A percentile compares a stretch with the other conserved stretches of the same genome.
phyloP scores from a whole-genome alignment of 2,888 invertebrate species.

The Amphipyra tragopoginis region DNA sequence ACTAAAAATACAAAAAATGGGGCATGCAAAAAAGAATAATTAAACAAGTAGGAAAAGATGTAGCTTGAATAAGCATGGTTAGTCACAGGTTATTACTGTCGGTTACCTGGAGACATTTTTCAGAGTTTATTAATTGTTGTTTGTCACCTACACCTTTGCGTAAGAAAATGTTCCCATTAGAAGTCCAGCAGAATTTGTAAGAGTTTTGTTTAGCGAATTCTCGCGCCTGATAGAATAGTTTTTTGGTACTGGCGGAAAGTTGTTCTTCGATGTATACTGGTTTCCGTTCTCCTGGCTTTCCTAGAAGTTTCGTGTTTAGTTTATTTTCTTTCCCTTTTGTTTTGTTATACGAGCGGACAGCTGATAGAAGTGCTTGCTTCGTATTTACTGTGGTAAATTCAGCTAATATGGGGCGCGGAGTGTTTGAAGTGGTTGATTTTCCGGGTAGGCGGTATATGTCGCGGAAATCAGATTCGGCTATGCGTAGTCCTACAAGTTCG shows the following conservation, averaged over 20 bases:
- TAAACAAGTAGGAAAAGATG: too few relatives aligned
- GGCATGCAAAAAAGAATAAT: neutral
- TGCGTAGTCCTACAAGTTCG: too few relatives aligned
- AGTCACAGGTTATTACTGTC: constrained; percentile 1
- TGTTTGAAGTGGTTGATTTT: too few relatives aligned
- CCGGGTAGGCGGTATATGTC: too few relatives aligned
- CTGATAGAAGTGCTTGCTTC: too few relatives aligned
- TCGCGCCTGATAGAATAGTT: constrained; percentile 11
- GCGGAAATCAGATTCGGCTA: too few relatives aligned
- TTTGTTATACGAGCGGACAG: too few relatives aligned
- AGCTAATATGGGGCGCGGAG: too few relatives aligned
- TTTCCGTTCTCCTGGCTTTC: neutral
- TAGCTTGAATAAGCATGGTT: neutral
- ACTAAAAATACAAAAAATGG: too few relatives aligned
- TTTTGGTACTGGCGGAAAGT: neutral
- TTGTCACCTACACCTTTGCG: constrained; percentile 12
- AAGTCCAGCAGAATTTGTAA: constrained; percentile 13
- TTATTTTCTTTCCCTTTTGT: neutral
- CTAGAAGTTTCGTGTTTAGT: constrained; percentile 4
- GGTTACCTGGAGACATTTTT: constrained; percentile 2
- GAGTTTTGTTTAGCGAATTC: constrained; percentile 7
- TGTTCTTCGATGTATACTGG: constrained; percentile 6
- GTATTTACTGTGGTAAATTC: too few relatives aligned
- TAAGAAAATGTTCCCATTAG: constrained; percentile 4
- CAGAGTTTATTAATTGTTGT: neutral